Evolutionary conservation across 2,888 invertebrate species (phyloP).

Genomic region (Chelonus formosanus): DNA sequence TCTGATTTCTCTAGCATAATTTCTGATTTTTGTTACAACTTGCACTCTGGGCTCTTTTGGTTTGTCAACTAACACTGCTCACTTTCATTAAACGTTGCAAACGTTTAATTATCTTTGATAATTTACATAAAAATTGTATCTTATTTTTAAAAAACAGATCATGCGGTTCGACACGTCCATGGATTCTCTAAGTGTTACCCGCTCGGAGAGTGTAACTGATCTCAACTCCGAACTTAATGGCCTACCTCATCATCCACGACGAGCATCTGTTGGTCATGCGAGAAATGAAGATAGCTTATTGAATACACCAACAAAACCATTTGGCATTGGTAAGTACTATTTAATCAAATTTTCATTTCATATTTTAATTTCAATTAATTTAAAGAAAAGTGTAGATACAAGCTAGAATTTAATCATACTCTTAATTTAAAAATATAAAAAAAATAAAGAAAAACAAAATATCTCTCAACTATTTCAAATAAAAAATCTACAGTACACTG

Average conservation of each 20-base stretch:
- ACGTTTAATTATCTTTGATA: not conserved
- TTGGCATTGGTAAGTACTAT: constrained; percentile 80
- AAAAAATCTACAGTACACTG: no score
- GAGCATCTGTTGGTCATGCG: constrained; percentile 55
- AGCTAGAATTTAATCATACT: no score
- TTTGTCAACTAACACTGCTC: not conserved
- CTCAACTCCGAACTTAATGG: constrained; percentile 73
- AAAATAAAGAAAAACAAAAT: no score
- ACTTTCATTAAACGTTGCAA: constrained; percentile 28
- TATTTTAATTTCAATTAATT: constrained; percentile 12
- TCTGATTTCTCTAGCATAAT: not conserved
- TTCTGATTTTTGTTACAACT: not conserved
- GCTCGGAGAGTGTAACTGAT: constrained; percentile 87
- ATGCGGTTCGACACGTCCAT: constrained; percentile 84
- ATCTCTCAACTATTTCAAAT: no score
- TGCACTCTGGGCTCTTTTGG: not conserved
- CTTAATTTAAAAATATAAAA: no score
- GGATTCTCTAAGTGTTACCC: constrained; percentile 79
- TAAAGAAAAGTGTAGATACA: no score
- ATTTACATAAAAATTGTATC: constrained; percentile 11
- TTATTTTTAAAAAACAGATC: constrained; percentile 67
- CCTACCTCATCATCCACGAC: constrained; percentile 53
- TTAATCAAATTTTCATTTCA: constrained; percentile 65
- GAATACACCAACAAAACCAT: constrained; percentile 76
- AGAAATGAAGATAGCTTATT: constrained; percentile 63